These are phyloP conservation scores for Drosophila lini DNA, from an alignment of 1,140 invertebrate species.

Conservation along the genomic window DNA sequence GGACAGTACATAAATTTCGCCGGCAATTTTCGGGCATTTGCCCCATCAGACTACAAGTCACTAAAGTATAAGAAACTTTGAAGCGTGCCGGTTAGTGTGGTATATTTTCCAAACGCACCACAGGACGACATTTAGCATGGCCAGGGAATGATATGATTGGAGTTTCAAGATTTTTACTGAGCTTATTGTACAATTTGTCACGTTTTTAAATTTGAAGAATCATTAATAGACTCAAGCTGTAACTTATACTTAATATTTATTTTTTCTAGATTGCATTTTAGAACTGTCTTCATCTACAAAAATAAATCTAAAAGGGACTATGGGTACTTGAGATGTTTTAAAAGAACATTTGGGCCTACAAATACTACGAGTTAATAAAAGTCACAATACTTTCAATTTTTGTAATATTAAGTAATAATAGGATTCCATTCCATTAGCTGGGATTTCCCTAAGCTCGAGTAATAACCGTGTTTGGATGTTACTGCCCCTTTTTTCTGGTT, in stretches of 20 bases:
- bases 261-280: too few relatives aligned
- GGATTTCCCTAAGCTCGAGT: background rate
- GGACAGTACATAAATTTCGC: slow-evolving; percentile 68
- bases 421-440: background rate
- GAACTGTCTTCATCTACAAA: too few relatives aligned
- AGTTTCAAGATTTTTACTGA: background rate
- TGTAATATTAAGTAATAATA: too few relatives aligned
- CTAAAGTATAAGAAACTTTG: slow-evolving; percentile 29
- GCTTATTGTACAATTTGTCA: background rate
- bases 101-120: background rate
- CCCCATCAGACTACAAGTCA: slow-evolving; percentile 54
- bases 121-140: background rate
- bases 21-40: slow-evolving; percentile 61
- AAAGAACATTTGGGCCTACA: too few relatives aligned
- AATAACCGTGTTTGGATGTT: slow-evolving; percentile 7
- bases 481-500: background rate
- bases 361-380: too few relatives aligned
- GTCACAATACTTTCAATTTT: too few relatives aligned
- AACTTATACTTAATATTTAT: too few relatives aligned
- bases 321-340: too few relatives aligned
- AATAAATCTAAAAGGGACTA: too few relatives aligned
- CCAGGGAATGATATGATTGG: background rate
- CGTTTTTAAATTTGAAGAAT: too few relatives aligned
- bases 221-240: too few relatives aligned
- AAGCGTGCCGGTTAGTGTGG: background rate